These are phyloP conservation scores for Hapalemur alaotrensis DNA, from an alignment of 2,797 vertebrate genomes.

Conservation along the genomic window DNA sequence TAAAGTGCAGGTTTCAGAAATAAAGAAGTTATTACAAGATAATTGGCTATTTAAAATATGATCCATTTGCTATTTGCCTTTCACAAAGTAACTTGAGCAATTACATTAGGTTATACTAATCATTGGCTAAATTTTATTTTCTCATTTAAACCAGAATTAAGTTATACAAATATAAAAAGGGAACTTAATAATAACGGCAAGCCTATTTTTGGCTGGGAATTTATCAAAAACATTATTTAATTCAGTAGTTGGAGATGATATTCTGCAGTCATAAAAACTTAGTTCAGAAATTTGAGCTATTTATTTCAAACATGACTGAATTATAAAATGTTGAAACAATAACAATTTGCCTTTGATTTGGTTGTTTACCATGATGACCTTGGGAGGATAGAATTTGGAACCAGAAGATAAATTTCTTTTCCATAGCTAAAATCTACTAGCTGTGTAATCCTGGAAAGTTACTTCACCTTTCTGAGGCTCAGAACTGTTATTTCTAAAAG, in stretches of 20 bases:
- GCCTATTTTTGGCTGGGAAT: background rate
- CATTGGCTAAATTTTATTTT: conserved; percentile 62
- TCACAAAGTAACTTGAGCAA: conserved; percentile 14
- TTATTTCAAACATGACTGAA: conserved; percentile 31
- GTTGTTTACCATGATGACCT: background rate
- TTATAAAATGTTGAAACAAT: conserved; percentile 16
- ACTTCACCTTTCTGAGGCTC: background rate
- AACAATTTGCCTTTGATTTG: background rate
- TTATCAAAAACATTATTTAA: conserved; percentile 54
- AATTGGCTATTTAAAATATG: conserved; percentile 73
- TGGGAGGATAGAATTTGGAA: conserved; percentile 4
- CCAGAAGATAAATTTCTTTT: background rate
- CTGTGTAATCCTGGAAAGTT: background rate
- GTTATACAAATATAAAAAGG: conserved; percentile 12
- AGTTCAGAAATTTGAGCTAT: conserved; percentile 40
- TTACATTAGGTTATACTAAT: conserved; percentile 36
- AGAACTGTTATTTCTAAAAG: background rate
- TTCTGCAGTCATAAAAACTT: conserved; percentile 10
- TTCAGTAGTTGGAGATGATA: conserved; percentile 16
- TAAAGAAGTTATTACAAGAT: conserved; percentile 45
- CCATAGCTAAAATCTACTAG: background rate
- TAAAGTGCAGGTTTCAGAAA: conserved; percentile 41
- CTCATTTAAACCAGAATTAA: conserved; percentile 61
- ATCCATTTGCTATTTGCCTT: conserved; percentile 52
- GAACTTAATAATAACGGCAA: conserved; percentile 48